Evolutionary conservation across 2,797 vertebrate species (phyloP), one percentile per base, ranked within the genome.

Genomic region (Chelon auratus): DNA sequence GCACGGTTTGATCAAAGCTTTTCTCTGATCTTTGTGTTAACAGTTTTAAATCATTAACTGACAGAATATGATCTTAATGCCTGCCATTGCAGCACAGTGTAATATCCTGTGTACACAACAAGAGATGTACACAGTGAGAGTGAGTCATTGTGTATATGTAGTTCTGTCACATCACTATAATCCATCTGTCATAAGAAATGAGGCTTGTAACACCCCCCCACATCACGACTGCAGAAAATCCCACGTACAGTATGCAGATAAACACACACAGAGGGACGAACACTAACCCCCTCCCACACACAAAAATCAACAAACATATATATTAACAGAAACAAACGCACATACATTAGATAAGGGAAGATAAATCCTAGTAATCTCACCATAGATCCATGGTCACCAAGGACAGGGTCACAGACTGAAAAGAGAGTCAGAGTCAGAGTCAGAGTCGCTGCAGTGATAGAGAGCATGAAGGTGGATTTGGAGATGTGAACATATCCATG

Each of bases 381-480:
- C 98, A 99, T 99, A 17, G 95, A 96, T 81, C 97, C 98, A 75
- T 99, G 97, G 91, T 99, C 98, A 5, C 98, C 98, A 67, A 99
- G 96, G 85, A 99, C 98, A 0, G 98, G 98, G 91, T 99, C 98
- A 50, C 98, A 99, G 17, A 98, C 98, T 99, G 95, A 0, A 86
- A 94, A 0, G 66, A 73, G 42, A 90, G 45, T 81, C n/a, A 62
- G 55, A 74, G 3, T 39, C 18, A 66, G 18, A 75, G 56, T 76
- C 61, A 80, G n/a, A n/a, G n/a, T n/a, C n/a, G n/a, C 3, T 63
- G 78, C 76, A 56, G 71, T 2, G 62, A 78, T 5, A 30, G 53
- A 43, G 59, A 56, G 48, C 67, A 61, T 77, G 60, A 64, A 54
- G 59, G 18, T 20, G 67, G 60, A 75, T 77, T 65, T 65, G 62